Evolutionary conservation across 2,888 invertebrate species (phyloP), one percentile per base, ranked within the genome.

Genomic region (Scaptomyza flava): DNA sequence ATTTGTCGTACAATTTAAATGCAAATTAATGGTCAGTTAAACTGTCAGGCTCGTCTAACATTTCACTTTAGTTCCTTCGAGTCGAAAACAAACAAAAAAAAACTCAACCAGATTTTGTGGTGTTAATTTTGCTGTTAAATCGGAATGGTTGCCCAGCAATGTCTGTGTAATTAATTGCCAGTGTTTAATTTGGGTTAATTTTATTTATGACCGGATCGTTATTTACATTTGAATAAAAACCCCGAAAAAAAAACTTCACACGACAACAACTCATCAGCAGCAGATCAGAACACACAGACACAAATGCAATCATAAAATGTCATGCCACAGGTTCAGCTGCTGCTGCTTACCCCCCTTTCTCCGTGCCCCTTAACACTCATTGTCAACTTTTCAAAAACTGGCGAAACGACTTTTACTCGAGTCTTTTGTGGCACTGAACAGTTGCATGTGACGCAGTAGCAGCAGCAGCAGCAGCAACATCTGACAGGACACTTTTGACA

Each of bases 61-160:
- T 50, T 69, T 66, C 61, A 60, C 68, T 72, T 66, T 70, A n/a
- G 41, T 68, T 68, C 67, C 43, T 54, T 51, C 67, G 65, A 65
- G 58, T 23, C 2, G 0, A 23, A 23, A 23, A 23, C 23, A 23
- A 23, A 23, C 2, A 23, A 2, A 23, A 23, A 17, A 48, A 7
- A 6, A 51, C 53, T 52, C 30, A 17, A 60, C 47, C 83, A 78
- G 78, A 73, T 77, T 84, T 42, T 87, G 84, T 80, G 81, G 89
- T 77, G 81, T 86, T 89, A 90, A 89, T 90, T 90, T 90, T 84
- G 77, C 88, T 87, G 89, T 90, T 81, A 89, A 89, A 87, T 89
- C 83, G 87, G 78, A 57, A 12, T n/a, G 36, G 36, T 46, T 79
- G 78, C 65, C 67, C 73, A 75, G 77, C 68, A 63, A 70, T 68